Base-by-base conservation (phyloP, 2,888 invertebrate species). In the Homarus gammarus region DNA sequence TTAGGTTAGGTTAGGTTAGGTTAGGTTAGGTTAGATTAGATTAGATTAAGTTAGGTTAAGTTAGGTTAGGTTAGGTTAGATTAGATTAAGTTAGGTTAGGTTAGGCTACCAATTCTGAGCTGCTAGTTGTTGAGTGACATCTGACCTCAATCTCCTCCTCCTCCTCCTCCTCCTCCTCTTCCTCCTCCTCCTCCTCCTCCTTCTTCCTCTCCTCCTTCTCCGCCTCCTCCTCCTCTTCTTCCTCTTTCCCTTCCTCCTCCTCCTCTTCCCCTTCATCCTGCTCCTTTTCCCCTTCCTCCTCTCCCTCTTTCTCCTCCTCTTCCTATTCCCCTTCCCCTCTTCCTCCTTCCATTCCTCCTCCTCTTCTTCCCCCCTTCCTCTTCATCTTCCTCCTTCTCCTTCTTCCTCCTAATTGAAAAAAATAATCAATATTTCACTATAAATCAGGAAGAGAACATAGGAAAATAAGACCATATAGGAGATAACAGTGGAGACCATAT, bases 381-480 rank as follows among this genome's bases (percentile, higher is more conserved):
- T 15, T n/a, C 33, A 8, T 6, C 18, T 12, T 8, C 33, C 22
- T n/a, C 22, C 33, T 72, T 70, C 31, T n/a, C 73, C 36, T 31
- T 68, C 73, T 33, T 38, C n/a, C 73, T 36, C n/a, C 40, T 38
- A 73, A 38, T 36, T 73, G 36, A n/a, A n/a, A n/a, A n/a, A n/a
- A n/a, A n/a, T n/a, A 27, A 61, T 61, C 61, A 61, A 61, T 27
- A 61, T 18, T 33, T 33, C 18, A n/a, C 33, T 33, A 18, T n/a
- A n/a, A n/a, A n/a, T n/a, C n/a, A n/a, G n/a, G n/a, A n/a, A n/a
- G n/a, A n/a, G n/a, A n/a, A n/a, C n/a, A n/a, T n/a, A n/a, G n/a
- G n/a, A n/a, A n/a, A n/a, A n/a, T n/a, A n/a, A n/a, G n/a, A n/a
- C n/a, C n/a, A n/a, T n/a, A n/a, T n/a, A n/a, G n/a, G n/a, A n/a